phyloP scores from a whole-genome alignment of 1,140 invertebrate species.

The Holcopasites calliopsidis region DNA sequence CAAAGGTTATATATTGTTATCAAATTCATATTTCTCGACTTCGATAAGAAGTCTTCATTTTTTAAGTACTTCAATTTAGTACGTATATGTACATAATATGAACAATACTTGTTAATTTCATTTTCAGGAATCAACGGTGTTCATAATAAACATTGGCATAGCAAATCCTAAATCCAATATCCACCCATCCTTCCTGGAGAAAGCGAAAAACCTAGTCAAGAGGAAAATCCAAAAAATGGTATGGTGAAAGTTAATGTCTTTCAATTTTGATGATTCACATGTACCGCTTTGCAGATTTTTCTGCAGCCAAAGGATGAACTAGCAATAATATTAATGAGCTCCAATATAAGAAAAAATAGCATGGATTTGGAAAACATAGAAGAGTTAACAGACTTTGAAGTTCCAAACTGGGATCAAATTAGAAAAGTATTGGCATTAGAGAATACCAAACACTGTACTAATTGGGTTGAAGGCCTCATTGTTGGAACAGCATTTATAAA shows the following conservation, averaged over 20 bases:
- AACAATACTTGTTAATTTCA: not conserved
- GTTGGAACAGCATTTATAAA: conserved; percentile 50
- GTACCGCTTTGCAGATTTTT: conserved; percentile 57
- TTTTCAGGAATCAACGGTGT: conserved; percentile 52
- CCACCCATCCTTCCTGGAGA: conserved; percentile 46
- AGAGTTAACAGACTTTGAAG: conserved; percentile 31
- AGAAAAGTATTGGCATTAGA: conserved; percentile 51
- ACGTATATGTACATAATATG: too few species aligned
- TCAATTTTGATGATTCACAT: not conserved
- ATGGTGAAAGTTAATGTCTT: not conserved
- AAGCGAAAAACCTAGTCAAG: conserved; percentile 56
- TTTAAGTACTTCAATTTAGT: not conserved
- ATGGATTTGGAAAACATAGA: conserved; percentile 15
- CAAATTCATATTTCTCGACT: not conserved
- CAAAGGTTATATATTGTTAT: conserved; percentile 26
- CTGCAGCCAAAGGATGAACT: conserved; percentile 64
- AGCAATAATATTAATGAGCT: conserved; percentile 65
- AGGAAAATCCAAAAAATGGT: conserved; percentile 63
- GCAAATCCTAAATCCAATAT: conserved; percentile 24
- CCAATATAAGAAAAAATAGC: conserved; percentile 24
- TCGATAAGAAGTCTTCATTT: too few species aligned
- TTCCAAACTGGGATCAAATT: conserved; percentile 62
- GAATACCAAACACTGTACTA: conserved; percentile 34
- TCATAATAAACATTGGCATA: conserved; percentile 55
- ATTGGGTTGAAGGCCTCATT: conserved; percentile 61